These are phyloP conservation scores for Idaea aversata DNA, from an alignment of 2,888 invertebrate species.

Conservation along the genomic window DNA sequence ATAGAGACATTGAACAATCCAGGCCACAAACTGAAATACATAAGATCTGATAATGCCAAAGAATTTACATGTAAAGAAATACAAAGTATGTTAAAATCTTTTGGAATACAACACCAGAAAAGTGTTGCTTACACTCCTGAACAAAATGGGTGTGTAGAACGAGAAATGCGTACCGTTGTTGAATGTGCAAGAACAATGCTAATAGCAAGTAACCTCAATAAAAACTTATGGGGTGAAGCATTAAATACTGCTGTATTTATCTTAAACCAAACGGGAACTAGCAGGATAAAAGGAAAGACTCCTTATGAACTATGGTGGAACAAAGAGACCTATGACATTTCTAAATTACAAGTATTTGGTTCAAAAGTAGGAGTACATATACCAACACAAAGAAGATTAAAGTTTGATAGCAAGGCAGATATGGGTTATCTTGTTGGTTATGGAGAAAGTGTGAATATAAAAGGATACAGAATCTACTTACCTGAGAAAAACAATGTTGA, in stretches of 20 bases:
- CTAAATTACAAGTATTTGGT: neutral
- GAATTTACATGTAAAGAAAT: slow-evolving; percentile 36
- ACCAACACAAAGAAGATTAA: too few species aligned
- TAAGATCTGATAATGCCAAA: slow-evolving; percentile 38
- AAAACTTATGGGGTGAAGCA: slow-evolving; percentile 5
- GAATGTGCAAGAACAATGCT: neutral
- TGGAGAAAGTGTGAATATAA: too few species aligned
- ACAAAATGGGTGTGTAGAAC: slow-evolving; percentile 47
- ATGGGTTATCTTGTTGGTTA: too few species aligned
- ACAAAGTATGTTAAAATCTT: slow-evolving; percentile 21
- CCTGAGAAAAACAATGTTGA: too few species aligned
- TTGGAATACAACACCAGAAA: slow-evolving; percentile 37
- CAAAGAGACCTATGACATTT: neutral
- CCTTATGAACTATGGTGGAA: neutral
- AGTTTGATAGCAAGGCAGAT: too few species aligned
- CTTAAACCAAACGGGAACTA: neutral
- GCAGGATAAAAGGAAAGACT: neutral
- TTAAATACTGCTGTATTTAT: slow-evolving; percentile 2
- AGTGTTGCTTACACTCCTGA: slow-evolving; percentile 41
- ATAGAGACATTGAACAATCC: slow-evolving; percentile 33
- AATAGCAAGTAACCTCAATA: neutral
- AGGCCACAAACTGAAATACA: slow-evolving; percentile 27
- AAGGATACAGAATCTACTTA: too few species aligned
- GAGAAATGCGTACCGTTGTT: slow-evolving; percentile 23
- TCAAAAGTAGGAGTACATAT: too few species aligned